A percentile compares a stretch with the other conserved stretches of the same genome.
Conservation (phyloP, 2,888 invertebrate species). For the Odontocerum albicorne region DNA sequence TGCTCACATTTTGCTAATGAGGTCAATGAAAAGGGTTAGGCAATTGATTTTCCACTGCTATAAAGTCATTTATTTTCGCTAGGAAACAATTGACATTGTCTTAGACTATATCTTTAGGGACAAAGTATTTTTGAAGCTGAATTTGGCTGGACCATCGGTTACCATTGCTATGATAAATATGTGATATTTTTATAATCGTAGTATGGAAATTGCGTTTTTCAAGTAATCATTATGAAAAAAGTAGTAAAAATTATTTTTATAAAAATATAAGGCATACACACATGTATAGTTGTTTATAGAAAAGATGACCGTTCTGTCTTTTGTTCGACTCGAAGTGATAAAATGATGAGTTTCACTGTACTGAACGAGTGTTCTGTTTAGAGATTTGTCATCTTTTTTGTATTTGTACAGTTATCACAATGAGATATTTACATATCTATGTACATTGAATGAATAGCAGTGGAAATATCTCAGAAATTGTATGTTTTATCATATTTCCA, state of each 20-base stretch:
- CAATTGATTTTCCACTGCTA: conserved; percentile 34
- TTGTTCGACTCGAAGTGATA: no score
- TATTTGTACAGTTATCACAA: conserved; percentile 27
- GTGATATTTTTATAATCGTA: conserved; percentile 37
- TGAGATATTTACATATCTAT: conserved; percentile 35
- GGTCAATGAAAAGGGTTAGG: conserved; percentile 25
- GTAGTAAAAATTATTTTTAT: conserved; percentile 36
- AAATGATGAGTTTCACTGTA: no score
- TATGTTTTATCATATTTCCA: conserved; percentile 24
- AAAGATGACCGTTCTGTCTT: conserved; percentile 23
- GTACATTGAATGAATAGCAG: conserved; percentile 30
- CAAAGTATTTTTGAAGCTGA: conserved; percentile 36
- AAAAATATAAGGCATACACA: conserved; percentile 33
- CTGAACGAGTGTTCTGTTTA: no score
- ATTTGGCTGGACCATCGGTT: conserved; percentile 36
- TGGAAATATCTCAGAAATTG: conserved; percentile 29
- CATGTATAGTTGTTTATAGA: conserved; percentile 28
- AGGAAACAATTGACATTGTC: conserved; percentile 28
- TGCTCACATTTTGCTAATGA: conserved; percentile 14
- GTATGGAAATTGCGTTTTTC: conserved; percentile 32
- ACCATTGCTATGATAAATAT: conserved; percentile 35
- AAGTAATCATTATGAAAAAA: conserved; percentile 32
- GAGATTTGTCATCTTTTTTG: conserved; percentile 22
- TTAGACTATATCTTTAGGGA: conserved; percentile 31
- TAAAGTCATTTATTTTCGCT: conserved; percentile 14